Percentiles rank a stretch among this genome's conserved stretches.
Conservation (phyloP, 2,113 vertebrate genomes). For the Chroicocephalus ridibundus region DNA sequence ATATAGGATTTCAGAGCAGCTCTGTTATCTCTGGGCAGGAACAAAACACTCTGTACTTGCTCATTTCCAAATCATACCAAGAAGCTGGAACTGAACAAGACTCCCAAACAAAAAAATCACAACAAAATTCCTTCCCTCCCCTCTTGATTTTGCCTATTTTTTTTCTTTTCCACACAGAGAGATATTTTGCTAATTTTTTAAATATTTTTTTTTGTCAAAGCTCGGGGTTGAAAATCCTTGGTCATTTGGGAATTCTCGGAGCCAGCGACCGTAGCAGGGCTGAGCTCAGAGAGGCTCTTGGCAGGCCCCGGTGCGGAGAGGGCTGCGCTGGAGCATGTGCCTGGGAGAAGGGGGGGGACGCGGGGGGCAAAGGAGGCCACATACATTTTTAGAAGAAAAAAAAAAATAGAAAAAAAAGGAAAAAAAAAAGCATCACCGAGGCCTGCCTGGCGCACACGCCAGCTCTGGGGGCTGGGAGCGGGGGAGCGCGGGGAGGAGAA, state of each 20-base stretch:
- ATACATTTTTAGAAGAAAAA: background rate
- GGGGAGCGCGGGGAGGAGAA: constrained; percentile 2
- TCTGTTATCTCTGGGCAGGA: background rate
- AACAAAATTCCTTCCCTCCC: background rate
- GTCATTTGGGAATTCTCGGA: constrained; percentile 3
- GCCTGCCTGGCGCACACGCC: background rate
- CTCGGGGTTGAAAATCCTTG: background rate
- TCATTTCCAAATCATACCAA: background rate
- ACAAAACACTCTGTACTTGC: constrained; percentile 16
- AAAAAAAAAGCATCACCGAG: background rate
- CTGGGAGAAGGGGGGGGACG: background rate
- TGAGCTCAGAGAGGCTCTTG: background rate
- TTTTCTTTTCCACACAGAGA: background rate
- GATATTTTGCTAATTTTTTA: background rate
- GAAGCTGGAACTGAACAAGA: background rate
- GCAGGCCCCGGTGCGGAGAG: background rate
- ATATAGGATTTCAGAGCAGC: background rate
- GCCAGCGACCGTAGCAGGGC: background rate
- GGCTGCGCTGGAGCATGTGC: background rate
- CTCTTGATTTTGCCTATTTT: background rate
- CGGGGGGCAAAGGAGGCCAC: constrained; percentile 28
- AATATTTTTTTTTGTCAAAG: background rate
- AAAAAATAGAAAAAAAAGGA: background rate
- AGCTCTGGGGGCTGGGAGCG: constrained; percentile 41
- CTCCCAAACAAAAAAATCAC: background rate